Evolutionary conservation across 2,888 invertebrate genomes (phyloP).

Genomic region (Chelonus formosanus): DNA sequence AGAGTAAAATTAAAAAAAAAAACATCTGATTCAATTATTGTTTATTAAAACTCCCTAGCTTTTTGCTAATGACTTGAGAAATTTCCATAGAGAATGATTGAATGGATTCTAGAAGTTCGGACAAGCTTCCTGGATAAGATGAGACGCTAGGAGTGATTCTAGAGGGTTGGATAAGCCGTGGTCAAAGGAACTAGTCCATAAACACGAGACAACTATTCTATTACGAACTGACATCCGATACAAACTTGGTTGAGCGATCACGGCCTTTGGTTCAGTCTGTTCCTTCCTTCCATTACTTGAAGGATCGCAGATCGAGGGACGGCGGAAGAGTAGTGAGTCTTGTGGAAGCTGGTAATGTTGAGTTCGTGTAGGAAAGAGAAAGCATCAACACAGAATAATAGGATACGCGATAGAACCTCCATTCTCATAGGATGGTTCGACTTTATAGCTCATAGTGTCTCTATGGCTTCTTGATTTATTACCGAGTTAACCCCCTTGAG

Average conservation of each 20-base stretch:
- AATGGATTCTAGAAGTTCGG: constrained; percentile 11
- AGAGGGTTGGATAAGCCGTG: constrained; percentile 44
- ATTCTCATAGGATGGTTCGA: constrained; percentile 42
- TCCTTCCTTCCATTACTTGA: constrained; percentile 41
- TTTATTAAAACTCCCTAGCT: too few species aligned
- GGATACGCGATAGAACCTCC: constrained; percentile 51
- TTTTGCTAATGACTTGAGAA: too few species aligned
- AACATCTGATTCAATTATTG: too few species aligned
- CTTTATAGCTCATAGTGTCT: constrained; percentile 57
- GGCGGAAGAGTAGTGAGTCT: constrained; percentile 33
- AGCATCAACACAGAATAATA: constrained; percentile 56
- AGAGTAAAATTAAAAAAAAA: too few species aligned
- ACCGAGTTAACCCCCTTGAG: constrained; percentile 56
- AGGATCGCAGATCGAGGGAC: constrained; percentile 37
- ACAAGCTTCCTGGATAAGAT: constrained; percentile 1
- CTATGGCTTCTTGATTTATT: constrained; percentile 63
- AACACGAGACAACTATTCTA: constrained; percentile 61
- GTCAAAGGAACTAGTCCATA: constrained; percentile 54
- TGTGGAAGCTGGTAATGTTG: constrained; percentile 13
- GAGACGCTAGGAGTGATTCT: constrained; percentile 15
- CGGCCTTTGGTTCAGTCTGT: constrained; percentile 50
- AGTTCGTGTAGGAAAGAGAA: constrained; percentile 35
- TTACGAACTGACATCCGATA: constrained; percentile 63
- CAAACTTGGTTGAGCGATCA: constrained; percentile 61
- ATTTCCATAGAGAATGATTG: constrained; percentile 3